Percentiles rank a stretch among this genome's conserved stretches.
Evolutionary conservation across 2,113 vertebrate species (phyloP).

Genomic region (Excalfactoria chinensis): DNA sequence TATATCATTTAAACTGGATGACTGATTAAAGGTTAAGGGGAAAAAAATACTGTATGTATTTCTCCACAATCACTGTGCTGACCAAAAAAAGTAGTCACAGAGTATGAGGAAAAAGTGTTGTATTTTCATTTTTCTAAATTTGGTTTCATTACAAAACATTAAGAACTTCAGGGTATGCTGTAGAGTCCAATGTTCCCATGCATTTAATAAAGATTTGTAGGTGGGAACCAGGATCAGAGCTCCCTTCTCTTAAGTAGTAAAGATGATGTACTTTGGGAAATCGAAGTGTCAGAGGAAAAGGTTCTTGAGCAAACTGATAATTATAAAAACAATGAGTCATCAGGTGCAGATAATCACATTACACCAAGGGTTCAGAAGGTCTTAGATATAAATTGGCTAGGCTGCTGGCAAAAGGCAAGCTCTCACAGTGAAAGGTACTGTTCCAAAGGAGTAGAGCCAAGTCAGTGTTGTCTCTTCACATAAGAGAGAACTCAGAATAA

Average conservation of each 20-base stretch:
- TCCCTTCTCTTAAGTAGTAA: slow-evolving; percentile 29
- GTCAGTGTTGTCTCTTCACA: not conserved
- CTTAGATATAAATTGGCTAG: not conserved
- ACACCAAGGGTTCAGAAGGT: not conserved
- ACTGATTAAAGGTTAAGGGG: not conserved
- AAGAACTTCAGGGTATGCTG: not conserved
- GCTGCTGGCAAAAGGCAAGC: not conserved
- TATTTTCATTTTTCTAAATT: not conserved
- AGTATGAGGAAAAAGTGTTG: not conserved
- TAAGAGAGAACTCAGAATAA: not conserved
- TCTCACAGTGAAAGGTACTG: not conserved
- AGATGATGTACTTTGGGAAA: slow-evolving; percentile 31
- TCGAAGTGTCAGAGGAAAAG: not conserved
- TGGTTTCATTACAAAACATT: not conserved
- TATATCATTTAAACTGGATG: not conserved
- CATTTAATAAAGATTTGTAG: slow-evolving; percentile 5
- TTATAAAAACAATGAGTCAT: slow-evolving; percentile 38
- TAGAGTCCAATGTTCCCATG: not conserved
- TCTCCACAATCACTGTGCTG: not conserved
- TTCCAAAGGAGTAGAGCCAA: not conserved
- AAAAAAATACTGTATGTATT: not conserved
- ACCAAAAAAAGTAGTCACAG: not conserved
- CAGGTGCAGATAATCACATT: slow-evolving; percentile 8
- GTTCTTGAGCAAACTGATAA: slow-evolving; percentile 28
- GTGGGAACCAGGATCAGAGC: not conserved